A percentile compares a stretch with the other conserved stretches of the same genome.
phyloP scores from a whole-genome alignment of 2,888 invertebrate species.

The Chydorus sphaericus region DNA sequence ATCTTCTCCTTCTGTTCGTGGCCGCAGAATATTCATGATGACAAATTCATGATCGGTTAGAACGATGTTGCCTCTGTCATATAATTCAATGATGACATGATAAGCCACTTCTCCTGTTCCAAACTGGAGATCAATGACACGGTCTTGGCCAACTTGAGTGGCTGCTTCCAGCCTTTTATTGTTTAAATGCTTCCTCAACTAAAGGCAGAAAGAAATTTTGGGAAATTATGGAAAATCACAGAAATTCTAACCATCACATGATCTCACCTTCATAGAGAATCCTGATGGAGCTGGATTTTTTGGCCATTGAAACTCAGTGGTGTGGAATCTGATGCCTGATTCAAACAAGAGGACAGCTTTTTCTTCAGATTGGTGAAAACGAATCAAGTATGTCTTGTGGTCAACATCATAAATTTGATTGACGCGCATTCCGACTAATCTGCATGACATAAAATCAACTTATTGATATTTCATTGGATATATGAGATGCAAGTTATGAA shows the following conservation, averaged over 20 bases:
- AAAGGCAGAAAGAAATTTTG: conserved; percentile 23
- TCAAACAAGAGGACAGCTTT: conserved; percentile 81
- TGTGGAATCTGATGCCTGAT: conserved; percentile 85
- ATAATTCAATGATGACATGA: conserved; percentile 87
- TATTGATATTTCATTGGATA: background rate
- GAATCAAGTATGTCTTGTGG: conserved; percentile 85
- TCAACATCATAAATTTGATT: conserved; percentile 97
- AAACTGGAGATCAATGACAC: conserved; percentile 89
- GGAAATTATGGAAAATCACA: background rate
- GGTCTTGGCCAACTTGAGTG: conserved; percentile 75
- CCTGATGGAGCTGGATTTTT: conserved; percentile 90
- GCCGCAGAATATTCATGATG: conserved; percentile 82
- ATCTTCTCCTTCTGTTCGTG: conserved; percentile 82
- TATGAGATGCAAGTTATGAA: background rate
- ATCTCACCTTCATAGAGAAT: conserved; percentile 84
- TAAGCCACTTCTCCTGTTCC: conserved; percentile 85
- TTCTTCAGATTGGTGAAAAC: conserved; percentile 66
- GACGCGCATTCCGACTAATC: conserved; percentile 78
- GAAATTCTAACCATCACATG: background rate
- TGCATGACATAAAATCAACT: conserved; percentile 30
- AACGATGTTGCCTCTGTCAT: conserved; percentile 89
- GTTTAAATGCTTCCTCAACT: conserved; percentile 89
- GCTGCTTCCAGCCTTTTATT: conserved; percentile 83
- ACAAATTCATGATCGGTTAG: conserved; percentile 79
- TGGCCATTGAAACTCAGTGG: conserved; percentile 95